These are phyloP conservation scores for Campylomormyrus numenius DNA, from an alignment of 2,113 vertebrate genomes.

Conservation along the genomic window DNA sequence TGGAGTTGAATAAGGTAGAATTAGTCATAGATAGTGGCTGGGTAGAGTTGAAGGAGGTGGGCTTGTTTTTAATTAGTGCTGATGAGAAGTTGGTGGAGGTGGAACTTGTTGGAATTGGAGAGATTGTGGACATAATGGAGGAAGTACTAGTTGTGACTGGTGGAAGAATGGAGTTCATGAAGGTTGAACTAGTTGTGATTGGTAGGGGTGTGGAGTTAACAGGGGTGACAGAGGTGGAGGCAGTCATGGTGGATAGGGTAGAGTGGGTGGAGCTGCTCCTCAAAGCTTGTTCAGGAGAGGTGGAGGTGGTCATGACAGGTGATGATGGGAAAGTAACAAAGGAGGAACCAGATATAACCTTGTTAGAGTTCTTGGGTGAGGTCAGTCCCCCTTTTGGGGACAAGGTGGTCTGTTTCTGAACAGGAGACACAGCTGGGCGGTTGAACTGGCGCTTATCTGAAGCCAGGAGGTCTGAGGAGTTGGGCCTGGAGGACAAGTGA, in stretches of 20 bases:
- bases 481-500: conserved; percentile 49
- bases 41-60: not conserved
- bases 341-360: not conserved
- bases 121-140: not conserved
- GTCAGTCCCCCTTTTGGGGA: not conserved
- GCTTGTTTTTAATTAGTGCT: conserved; percentile 9
- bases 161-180: not conserved
- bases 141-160: conserved; percentile 10
- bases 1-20: not conserved
- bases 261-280: not conserved
- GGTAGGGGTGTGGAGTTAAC: not conserved
- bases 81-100: not conserved
- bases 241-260: not conserved
- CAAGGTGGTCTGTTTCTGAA: conserved; percentile 32
- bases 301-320: not conserved
- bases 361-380: not conserved
- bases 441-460: conserved; percentile 62
- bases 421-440: conserved; percentile 40
- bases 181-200: conserved; percentile 2
- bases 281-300: not conserved
- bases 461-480: conserved; percentile 52
- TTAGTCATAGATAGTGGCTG: no score
- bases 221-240: not conserved
- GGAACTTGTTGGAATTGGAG: not conserved
- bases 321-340: not conserved